Percentiles rank a stretch among this genome's conserved stretches.
Conservation (phyloP, 1,140 invertebrate genomes). For the Drosophila insularis region DNA sequence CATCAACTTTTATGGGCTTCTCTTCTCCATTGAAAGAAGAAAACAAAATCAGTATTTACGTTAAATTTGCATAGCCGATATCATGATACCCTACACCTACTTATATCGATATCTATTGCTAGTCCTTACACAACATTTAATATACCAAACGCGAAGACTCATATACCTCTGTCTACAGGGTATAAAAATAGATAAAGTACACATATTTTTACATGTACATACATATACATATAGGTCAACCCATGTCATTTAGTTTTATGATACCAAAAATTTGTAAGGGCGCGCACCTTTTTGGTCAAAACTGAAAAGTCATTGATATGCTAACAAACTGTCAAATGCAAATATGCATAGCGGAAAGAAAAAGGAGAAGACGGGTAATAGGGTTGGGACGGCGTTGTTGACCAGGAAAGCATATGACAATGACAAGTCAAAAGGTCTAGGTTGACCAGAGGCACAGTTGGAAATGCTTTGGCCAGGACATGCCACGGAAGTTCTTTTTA, state of each 20-base stretch:
- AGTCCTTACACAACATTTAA: no score
- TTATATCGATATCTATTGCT: no score
- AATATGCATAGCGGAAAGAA: conserved; percentile 39
- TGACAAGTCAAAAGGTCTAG: conserved; percentile 54
- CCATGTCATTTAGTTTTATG: conserved; percentile 34
- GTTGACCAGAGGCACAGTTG: conserved; percentile 28
- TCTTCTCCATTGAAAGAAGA: conserved; percentile 12
- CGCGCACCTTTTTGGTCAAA: conserved; percentile 38
- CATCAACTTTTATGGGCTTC: conserved; percentile 56
- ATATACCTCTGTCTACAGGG: not conserved
- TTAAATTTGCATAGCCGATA: not conserved
- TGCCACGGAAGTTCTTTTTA: conserved; percentile 61
- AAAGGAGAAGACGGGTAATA: not conserved
- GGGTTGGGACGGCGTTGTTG: no score
- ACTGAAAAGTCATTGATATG: conserved; percentile 61
- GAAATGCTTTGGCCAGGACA: conserved; percentile 50
- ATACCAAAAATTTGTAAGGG: conserved; percentile 21
- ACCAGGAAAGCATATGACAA: conserved; percentile 47
- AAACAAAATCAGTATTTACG: conserved; percentile 9
- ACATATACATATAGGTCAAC: not conserved
- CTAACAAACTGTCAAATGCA: conserved; percentile 65
- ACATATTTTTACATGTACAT: conserved; percentile 5
- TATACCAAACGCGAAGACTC: no score
- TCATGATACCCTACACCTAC: not conserved
- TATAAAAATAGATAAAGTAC: not conserved